Evolutionary conservation across 2,113 vertebrate genomes (phyloP).

Genomic region (Tachysurus fulvidraco): DNA sequence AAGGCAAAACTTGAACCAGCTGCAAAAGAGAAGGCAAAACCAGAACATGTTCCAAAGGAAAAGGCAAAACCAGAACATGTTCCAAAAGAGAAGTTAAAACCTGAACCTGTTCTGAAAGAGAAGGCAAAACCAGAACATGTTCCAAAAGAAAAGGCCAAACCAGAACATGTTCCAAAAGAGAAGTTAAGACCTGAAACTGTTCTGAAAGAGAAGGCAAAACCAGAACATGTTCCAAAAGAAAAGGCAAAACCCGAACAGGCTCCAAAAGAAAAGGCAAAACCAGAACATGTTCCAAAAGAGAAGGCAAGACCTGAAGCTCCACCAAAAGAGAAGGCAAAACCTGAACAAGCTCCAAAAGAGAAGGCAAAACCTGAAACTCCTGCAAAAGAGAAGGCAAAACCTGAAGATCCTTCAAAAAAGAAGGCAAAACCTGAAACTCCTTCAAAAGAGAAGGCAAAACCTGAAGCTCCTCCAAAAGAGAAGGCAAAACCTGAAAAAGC

Average conservation of each 20-base stretch:
- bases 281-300: slow-evolving; percentile 14
- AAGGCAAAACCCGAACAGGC: not conserved
- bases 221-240: not conserved
- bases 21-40: not conserved
- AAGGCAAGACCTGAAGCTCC: not conserved
- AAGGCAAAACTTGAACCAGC: not conserved
- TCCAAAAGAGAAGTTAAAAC: slow-evolving; percentile 34
- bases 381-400: not conserved
- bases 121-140: not conserved
- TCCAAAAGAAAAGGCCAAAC: not conserved
- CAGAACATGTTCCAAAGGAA: not conserved
- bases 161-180: not conserved
- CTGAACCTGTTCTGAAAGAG: not conserved
- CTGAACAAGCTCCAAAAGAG: slow-evolving; percentile 10
- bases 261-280: slow-evolving; percentile 5
- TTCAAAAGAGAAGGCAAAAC: slow-evolving; percentile 34
- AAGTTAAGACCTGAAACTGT: slow-evolving; percentile 43
- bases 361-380: slow-evolving; percentile 33
- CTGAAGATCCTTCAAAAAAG: slow-evolving; percentile 3
- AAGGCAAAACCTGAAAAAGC: not conserved
- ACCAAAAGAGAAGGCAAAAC: not conserved
- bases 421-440: not conserved
- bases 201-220: slow-evolving; percentile 30
- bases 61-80: not conserved
- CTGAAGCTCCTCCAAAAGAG: slow-evolving; percentile 21